phyloP scores from a whole-genome alignment of 2,113 vertebrate genomes.

The Muntiacus reevesi region DNA sequence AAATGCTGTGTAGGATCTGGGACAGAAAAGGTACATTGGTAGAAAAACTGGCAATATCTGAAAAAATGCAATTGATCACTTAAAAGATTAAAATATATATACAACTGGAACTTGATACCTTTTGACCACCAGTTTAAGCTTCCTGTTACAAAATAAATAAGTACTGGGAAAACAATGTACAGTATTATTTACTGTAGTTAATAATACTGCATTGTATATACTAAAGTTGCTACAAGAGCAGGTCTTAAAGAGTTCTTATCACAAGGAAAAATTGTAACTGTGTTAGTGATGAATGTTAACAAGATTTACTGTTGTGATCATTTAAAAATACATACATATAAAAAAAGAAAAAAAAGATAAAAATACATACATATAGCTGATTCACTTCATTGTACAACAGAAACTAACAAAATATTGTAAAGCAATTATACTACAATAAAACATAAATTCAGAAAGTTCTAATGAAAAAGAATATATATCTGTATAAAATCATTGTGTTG shows the following conservation, averaged over 20 bases:
- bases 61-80: not conserved
- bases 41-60: not conserved
- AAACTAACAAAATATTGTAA: not conserved
- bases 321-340: not conserved
- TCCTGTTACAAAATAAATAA: not conserved
- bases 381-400: not conserved
- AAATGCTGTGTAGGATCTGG: not conserved
- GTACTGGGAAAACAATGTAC: not conserved
- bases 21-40: not conserved
- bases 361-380: not conserved
- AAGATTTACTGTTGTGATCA: not conserved
- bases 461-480: not conserved
- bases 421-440: not conserved
- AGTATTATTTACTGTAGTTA: not conserved
- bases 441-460: not conserved
- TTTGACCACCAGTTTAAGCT: not conserved
- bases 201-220: not conserved
- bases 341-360: no score
- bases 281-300: not conserved
- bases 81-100: not conserved
- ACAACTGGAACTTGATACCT: not conserved
- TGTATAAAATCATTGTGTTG: not conserved
- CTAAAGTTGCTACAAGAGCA: not conserved
- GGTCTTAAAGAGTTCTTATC: not conserved
- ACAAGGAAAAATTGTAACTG: not conserved